These are phyloP conservation scores for Callipepla californica DNA, from an alignment of 2,113 vertebrate genomes.

Conservation along the genomic window DNA sequence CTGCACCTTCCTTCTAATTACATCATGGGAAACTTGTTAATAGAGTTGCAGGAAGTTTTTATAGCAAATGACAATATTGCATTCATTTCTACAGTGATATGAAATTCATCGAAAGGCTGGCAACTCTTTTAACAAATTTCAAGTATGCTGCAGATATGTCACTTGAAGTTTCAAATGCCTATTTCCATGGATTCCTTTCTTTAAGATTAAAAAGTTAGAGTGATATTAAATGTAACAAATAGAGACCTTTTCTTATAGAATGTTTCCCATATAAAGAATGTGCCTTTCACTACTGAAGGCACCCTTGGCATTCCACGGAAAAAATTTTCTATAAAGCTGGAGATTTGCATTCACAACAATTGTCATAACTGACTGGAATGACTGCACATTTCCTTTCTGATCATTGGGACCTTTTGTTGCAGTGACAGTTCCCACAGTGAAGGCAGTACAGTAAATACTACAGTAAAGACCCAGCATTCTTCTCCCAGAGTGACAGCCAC, in stretches of 20 bases:
- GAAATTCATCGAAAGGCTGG: background rate
- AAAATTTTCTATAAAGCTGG: background rate
- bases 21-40: slow-evolving; percentile 46
- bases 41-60: slow-evolving; percentile 36
- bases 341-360: slow-evolving; percentile 41
- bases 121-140: slow-evolving; percentile 10
- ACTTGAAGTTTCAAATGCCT: background rate
- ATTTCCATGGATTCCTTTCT: background rate
- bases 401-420: slow-evolving; percentile 23
- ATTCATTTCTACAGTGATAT: background rate
- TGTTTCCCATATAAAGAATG: background rate
- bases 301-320: background rate
- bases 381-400: background rate
- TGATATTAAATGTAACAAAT: background rate
- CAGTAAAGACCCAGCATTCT: background rate
- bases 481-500: background rate
- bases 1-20: slow-evolving; percentile 58
- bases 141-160: background rate
- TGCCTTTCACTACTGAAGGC: background rate
- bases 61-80: background rate
- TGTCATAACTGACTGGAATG: slow-evolving; percentile 29
- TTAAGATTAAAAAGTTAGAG: background rate
- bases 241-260: background rate
- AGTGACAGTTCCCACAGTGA: slow-evolving; percentile 14
- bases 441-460: background rate